phyloP scores from a whole-genome alignment of 2,888 invertebrate genomes.

The Plusia festucae region DNA sequence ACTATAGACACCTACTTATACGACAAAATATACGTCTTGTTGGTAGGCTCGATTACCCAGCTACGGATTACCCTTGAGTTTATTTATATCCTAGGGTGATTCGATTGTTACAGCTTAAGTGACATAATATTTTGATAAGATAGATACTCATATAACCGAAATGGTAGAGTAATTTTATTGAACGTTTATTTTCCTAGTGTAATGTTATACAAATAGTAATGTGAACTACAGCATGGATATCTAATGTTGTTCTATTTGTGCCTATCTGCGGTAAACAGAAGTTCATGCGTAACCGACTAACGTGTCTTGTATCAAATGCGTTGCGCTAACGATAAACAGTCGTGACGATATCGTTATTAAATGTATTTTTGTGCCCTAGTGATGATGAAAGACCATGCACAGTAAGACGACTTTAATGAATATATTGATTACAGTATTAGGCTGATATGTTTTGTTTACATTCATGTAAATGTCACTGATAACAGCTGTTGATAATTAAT shows the following conservation, averaged over 20 bases:
- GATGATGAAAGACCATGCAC: neutral
- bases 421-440: neutral
- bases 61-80: neutral
- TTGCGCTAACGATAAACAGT: conserved; percentile 28
- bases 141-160: neutral
- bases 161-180: neutral
- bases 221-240: conserved; percentile 15
- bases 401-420: neutral
- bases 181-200: conserved; percentile 6
- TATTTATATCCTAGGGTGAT: conserved; percentile 1
- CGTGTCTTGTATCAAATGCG: conserved; percentile 29
- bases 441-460: neutral
- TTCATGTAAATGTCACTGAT: neutral
- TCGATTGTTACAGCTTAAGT: conserved; percentile 1
- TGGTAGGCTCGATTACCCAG: neutral
- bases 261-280: conserved; percentile 22
- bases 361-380: neutral
- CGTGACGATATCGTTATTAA: conserved; percentile 11
- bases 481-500: neutral
- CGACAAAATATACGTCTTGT: neutral
- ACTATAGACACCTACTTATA: neutral
- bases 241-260: conserved; percentile 30
- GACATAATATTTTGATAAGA: conserved; percentile 4
- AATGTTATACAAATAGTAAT: conserved; percentile 15
- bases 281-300: conserved; percentile 15